These are phyloP conservation scores for Menura novaehollandiae DNA, from an alignment of 2,113 vertebrate species.

Conservation along the genomic window DNA sequence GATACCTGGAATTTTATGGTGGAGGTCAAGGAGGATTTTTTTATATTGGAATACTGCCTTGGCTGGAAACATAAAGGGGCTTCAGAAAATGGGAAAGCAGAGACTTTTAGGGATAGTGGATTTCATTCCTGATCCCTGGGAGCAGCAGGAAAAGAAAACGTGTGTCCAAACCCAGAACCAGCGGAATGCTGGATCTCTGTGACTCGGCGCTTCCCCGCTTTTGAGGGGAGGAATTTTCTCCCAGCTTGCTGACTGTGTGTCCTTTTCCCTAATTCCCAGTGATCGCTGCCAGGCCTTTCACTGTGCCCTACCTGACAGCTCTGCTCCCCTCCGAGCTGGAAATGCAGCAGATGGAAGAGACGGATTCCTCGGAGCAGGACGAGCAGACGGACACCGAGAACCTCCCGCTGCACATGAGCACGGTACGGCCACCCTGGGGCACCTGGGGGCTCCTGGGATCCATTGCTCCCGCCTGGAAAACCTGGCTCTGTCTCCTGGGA, in stretches of 20 bases:
- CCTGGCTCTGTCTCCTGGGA: background rate
- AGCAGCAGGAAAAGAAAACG: background rate
- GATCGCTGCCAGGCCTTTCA: constrained; percentile 87
- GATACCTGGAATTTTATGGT: background rate
- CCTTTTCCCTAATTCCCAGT: constrained; percentile 70
- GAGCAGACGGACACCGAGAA: constrained; percentile 95
- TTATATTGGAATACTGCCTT: background rate
- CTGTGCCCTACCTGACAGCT: constrained; percentile 92
- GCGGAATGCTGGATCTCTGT: fast-evolving
- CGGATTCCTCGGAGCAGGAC: constrained; percentile 95
- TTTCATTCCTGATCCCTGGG: background rate
- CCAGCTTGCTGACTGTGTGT: background rate
- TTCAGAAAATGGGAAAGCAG: background rate
- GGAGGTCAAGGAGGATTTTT: background rate
- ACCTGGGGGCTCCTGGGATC: background rate
- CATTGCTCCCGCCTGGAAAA: background rate
- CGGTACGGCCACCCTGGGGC: constrained; percentile 58
- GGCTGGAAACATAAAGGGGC: background rate
- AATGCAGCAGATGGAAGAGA: constrained; percentile 94
- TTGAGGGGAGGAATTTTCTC: background rate
- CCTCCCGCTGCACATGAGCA: constrained; percentile 77
- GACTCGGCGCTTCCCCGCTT: background rate
- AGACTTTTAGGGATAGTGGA: background rate
- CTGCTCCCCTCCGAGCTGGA: constrained; percentile 96
- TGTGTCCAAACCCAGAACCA: background rate